Evolutionary conservation across 2,797 vertebrate genomes (phyloP).

Genomic region (Hyperoplus lanceolatus): DNA sequence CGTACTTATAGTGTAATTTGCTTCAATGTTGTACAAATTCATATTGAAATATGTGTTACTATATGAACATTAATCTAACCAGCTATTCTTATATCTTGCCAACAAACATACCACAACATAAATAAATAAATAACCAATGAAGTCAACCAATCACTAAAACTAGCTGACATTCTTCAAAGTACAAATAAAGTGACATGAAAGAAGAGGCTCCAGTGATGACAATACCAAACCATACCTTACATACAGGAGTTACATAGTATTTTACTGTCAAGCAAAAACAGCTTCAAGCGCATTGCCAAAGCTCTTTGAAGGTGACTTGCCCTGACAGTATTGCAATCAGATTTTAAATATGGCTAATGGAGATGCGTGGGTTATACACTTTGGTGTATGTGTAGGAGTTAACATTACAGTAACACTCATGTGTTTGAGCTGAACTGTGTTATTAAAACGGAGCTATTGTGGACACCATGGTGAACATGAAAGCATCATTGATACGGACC

Average conservation of each 20-base stretch:
- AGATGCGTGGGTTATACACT: background rate
- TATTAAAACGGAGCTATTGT: background rate
- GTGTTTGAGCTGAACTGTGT: background rate
- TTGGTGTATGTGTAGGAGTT: background rate
- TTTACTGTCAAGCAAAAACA: background rate
- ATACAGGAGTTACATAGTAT: background rate
- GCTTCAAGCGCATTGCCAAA: constrained; percentile 4
- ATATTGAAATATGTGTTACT: too few relatives aligned
- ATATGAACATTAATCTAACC: too few relatives aligned
- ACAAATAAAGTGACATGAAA: background rate
- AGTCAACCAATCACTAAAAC: background rate
- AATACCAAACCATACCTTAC: background rate
- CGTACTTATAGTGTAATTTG: too few relatives aligned
- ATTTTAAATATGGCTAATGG: background rate
- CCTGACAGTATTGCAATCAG: background rate
- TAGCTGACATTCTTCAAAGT: background rate
- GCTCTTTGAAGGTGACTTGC: background rate
- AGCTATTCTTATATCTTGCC: background rate
- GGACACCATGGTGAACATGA: constrained; percentile 6
- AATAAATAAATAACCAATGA: background rate
- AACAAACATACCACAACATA: background rate
- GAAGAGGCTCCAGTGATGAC: background rate
- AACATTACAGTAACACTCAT: background rate
- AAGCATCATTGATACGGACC: background rate
- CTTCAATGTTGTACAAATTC: too few relatives aligned